Percentiles rank a stretch among this genome's conserved stretches.
phyloP scores from a whole-genome alignment of 1,140 invertebrate genomes.

The Aleiodes sp. region DNA sequence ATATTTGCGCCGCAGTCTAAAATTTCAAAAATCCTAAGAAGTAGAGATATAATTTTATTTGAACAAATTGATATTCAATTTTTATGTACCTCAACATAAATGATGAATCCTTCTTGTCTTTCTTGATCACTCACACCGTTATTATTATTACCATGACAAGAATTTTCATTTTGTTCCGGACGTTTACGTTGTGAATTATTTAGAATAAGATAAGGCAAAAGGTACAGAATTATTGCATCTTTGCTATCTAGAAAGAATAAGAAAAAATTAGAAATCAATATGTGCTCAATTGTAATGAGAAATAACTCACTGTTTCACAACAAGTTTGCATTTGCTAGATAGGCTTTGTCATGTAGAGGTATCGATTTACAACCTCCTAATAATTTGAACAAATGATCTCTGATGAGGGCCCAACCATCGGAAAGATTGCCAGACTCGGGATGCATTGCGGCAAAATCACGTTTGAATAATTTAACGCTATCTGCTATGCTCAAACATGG shows the following conservation, averaged over 20 bases:
- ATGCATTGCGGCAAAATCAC: neutral
- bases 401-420: neutral
- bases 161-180: neutral
- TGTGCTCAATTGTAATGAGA: too few relatives aligned
- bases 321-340: too few relatives aligned
- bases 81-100: neutral
- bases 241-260: neutral
- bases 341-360: neutral
- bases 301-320: too few relatives aligned
- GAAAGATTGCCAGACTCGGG: neutral
- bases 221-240: neutral
- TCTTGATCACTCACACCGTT: neutral
- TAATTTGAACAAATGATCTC: neutral
- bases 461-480: neutral
- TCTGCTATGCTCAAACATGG: neutral
- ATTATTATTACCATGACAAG: neutral
- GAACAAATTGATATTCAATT: too few relatives aligned
- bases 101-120: neutral
- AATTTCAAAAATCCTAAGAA: too few relatives aligned
- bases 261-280: too few relatives aligned
- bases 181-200: neutral
- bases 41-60: too few relatives aligned
- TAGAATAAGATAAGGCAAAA: neutral
- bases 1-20: neutral
- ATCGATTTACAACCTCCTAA: neutral